A percentile compares a stretch with the other conserved stretches of the same genome.
Conservation (phyloP, 2,113 vertebrate genomes). For the Pagrus major region DNA sequence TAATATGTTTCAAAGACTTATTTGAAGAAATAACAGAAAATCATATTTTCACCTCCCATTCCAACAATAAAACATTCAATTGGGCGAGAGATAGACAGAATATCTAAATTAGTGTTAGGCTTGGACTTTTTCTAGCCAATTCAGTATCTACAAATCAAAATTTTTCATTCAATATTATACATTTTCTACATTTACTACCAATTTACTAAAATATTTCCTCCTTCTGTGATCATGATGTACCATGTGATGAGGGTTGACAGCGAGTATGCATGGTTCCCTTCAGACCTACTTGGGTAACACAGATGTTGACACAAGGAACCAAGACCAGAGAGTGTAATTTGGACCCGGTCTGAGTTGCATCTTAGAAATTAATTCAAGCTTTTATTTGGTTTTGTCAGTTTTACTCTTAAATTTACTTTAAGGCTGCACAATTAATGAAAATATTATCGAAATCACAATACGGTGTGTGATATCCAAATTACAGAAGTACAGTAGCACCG, state of each 20-base stretch:
- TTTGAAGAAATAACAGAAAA: not conserved
- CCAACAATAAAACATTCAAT: not conserved
- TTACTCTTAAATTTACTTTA: too few relatives aligned
- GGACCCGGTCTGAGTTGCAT: not conserved
- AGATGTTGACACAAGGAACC: not conserved
- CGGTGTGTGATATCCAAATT: too few relatives aligned
- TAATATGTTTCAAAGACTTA: not conserved
- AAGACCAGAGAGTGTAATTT: not conserved
- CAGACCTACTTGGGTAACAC: not conserved
- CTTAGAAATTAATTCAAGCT: too few relatives aligned
- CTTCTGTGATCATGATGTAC: not conserved
- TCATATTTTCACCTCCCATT: not conserved
- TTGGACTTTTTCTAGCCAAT: not conserved
- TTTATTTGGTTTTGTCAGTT: too few relatives aligned
- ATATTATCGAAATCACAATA: too few relatives aligned
- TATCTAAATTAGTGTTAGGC: not conserved
- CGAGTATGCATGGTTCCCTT: not conserved
- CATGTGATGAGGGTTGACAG: not conserved
- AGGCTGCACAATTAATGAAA: too few relatives aligned
- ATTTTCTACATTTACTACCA: not conserved
- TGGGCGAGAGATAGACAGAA: not conserved
- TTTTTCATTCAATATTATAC: not conserved
- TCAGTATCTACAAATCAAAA: not conserved
- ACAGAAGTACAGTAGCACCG: too few relatives aligned
- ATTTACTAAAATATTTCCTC: not conserved